Evolutionary conservation across 2,113 vertebrate species (phyloP).

Genomic region (Sminthopsis crassicaudata): DNA sequence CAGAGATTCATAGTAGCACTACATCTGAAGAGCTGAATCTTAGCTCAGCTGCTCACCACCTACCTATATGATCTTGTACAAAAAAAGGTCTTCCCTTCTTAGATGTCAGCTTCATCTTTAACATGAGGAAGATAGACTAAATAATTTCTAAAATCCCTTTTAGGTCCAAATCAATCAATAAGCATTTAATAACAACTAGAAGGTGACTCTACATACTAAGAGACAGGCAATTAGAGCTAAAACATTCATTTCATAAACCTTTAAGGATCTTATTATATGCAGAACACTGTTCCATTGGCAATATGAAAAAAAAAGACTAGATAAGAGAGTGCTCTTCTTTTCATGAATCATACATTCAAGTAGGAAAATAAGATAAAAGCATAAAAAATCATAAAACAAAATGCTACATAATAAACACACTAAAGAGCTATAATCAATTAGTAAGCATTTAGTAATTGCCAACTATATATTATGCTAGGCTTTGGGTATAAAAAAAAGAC

Average conservation of each 20-base stretch:
- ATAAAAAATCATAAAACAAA: conserved; percentile 13
- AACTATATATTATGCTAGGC: not conserved
- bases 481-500: not conserved
- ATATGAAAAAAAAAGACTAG: not conserved
- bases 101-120: not conserved
- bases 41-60: not conserved
- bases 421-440: not conserved
- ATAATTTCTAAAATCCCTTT: not conserved
- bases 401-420: not conserved
- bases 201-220: not conserved
- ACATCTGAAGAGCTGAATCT: not conserved
- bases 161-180: not conserved
- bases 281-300: not conserved
- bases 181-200: not conserved
- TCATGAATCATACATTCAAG: not conserved
- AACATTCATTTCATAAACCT: not conserved
- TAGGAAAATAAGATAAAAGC: not conserved
- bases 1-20: not conserved
- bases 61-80: not conserved
- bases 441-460: not conserved
- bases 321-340: not conserved
- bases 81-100: not conserved
- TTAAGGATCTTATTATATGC: not conserved
- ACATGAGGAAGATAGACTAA: not conserved
- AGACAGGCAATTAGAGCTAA: not conserved